Conservation (phyloP, 35 echinoderm and acorn worm species). For the Apostichopus parvimensis region DNA sequence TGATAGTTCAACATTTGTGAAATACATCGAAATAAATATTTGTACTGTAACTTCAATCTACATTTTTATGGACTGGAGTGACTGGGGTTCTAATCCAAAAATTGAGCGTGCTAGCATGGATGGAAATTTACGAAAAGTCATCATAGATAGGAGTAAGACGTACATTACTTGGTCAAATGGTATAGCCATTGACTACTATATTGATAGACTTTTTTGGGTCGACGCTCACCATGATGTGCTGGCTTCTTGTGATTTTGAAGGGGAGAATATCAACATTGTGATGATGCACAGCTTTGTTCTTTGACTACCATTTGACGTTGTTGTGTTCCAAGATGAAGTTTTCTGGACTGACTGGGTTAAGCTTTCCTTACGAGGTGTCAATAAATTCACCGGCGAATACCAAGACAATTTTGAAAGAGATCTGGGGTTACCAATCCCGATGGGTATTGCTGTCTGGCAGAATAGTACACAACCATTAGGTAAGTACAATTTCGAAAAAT, state of each 20-base stretch:
- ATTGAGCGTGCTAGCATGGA: constrained; percentile 97
- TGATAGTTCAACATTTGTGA: too few species aligned
- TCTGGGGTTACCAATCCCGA: constrained; percentile 25
- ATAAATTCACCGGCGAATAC: constrained; percentile 83
- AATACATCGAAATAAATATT: too few species aligned
- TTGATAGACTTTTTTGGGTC: constrained; percentile 86
- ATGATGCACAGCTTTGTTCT: constrained; percentile 41
- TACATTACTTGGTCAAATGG: constrained; percentile 93
- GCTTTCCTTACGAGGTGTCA: constrained; percentile 55
- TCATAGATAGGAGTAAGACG: constrained; percentile 42
- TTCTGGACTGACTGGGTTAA: constrained; percentile 95
- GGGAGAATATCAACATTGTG: constrained; percentile 43
- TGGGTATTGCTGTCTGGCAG: constrained; percentile 81
- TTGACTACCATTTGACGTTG: constrained; percentile 78
- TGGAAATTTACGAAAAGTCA: constrained; percentile 44
- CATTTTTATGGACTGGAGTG: constrained; percentile 83
- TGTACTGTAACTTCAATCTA: neutral
- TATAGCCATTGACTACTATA: constrained; percentile 71
- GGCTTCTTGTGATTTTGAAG: constrained; percentile 66
- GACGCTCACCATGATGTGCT: constrained; percentile 76
- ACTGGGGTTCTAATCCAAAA: constrained; percentile 75
- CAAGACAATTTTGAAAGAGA: constrained; percentile 40
- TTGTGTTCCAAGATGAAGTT: constrained; percentile 86
- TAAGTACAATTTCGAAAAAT: constrained; percentile 34
- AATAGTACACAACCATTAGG: constrained; percentile 65